phyloP scores from a whole-genome alignment of 2,888 invertebrate species.

The Athripsodes cinereus region DNA sequence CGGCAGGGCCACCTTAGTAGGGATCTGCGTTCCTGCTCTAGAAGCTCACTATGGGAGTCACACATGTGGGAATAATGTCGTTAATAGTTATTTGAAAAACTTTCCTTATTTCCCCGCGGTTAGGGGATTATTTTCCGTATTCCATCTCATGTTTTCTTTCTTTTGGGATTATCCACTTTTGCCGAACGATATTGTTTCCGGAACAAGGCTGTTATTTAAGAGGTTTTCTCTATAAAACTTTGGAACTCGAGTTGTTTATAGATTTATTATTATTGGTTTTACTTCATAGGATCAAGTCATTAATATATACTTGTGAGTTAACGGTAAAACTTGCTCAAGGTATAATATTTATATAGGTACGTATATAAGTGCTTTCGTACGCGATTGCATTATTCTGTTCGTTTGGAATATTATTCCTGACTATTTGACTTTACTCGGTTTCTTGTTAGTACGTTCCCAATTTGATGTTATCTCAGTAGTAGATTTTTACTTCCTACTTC shows the following conservation, averaged over 20 bases:
- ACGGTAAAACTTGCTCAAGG: too few relatives aligned
- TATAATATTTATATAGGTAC: too few relatives aligned
- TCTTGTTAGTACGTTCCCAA: too few relatives aligned
- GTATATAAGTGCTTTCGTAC: too few relatives aligned
- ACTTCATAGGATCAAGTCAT: constrained; percentile 8
- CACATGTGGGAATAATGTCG: constrained; percentile 20
- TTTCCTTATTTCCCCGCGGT: constrained; percentile 6
- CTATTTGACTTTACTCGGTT: too few relatives aligned
- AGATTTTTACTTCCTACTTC: too few relatives aligned
- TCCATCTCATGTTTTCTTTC: background rate
- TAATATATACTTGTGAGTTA: too few relatives aligned
- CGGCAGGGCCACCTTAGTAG: too few relatives aligned
- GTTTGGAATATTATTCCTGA: too few relatives aligned
- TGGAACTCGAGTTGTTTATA: background rate
- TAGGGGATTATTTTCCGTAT: background rate
- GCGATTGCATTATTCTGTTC: too few relatives aligned
- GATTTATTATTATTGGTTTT: constrained; percentile 9
- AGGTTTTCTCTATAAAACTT: background rate
- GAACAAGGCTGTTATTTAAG: background rate
- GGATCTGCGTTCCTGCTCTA: too few relatives aligned
- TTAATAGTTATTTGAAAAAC: constrained; percentile 21
- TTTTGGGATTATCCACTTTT: background rate
- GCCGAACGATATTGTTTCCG: background rate
- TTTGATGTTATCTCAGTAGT: too few relatives aligned
- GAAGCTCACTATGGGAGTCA: background rate